Evolutionary conservation across 2,113 vertebrate genomes (phyloP).

Genomic region (Gnathonemus echidnorhynchus): DNA sequence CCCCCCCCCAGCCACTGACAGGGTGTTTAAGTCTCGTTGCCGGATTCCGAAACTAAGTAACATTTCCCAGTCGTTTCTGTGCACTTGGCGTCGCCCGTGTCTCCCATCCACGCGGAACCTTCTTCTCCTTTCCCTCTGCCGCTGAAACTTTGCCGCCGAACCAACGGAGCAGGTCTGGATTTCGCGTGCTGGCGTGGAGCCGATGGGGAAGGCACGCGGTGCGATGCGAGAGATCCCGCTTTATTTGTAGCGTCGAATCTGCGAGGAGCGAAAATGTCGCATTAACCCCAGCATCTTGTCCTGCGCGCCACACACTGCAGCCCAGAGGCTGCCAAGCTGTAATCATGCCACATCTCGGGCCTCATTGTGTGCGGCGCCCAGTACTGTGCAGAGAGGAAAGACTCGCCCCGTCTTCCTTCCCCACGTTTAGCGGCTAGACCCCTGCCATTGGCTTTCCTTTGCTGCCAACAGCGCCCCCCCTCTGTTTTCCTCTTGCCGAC

Average conservation of each 20-base stretch:
- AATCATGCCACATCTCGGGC: neutral
- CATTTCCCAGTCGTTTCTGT: neutral
- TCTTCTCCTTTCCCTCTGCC: neutral
- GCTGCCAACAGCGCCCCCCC: neutral
- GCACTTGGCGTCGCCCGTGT: neutral
- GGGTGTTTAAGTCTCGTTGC: neutral
- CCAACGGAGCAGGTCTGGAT: neutral
- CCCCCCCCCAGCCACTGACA: neutral
- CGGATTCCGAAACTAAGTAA: neutral
- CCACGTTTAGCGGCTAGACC: neutral
- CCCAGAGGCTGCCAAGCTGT: neutral
- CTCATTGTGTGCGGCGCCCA: neutral
- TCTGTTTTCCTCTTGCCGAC: neutral
- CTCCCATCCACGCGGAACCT: neutral
- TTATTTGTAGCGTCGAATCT: neutral
- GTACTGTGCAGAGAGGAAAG: neutral
- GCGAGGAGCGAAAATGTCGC: neutral
- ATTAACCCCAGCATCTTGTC: neutral
- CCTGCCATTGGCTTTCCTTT: neutral
- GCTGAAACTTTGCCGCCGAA: neutral
- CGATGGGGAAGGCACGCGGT: neutral
- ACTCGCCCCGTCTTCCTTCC: neutral
- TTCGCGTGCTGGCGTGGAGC: neutral
- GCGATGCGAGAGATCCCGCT: neutral
- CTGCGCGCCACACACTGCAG: neutral